Base-by-base conservation (phyloP, 2,113 vertebrate species). In the Marmota monax region DNA sequence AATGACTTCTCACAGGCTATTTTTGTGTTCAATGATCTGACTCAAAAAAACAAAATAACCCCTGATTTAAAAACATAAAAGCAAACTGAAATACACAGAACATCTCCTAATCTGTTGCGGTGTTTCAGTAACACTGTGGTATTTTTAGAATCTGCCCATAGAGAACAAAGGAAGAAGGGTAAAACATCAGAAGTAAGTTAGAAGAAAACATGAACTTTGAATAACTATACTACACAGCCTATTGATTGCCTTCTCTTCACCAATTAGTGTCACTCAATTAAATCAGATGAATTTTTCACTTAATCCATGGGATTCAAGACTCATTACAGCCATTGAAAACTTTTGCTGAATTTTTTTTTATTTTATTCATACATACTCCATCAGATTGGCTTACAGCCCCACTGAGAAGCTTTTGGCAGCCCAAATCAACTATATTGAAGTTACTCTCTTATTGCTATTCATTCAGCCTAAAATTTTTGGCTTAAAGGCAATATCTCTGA, bases 271-370 rank as follows among this genome's bases (percentile, higher is more conserved):
- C 92, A 97, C 67, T 95, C 89, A 90, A 92, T 97, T 95, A 95
- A 97, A 93, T 96, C 84, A 95, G 72, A 97, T 96, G n/a, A 93
- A 95, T 78, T 92, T 45, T 91, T 95, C 94, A 94, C 78, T 95
- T 92, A 96, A 88, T 96, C 70, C 58, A 72, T 37, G 89, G 70
- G 56, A 92, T 92, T 93, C n/a, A 69, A 95, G 53, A 84, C 37
- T 97, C 90, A 96, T 96, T 97, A 97, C 95, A 97, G 94, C 61
- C 94, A 97, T 0, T 94, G 79, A 97, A 95, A 87, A 96, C 80
- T 95, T 96, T 51, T 25, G 37, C 4, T 95, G 69, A 89, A 61
- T 1, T 37, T 69, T 93, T 90, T 94, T 85, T 90, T 23, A 9
- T 88, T 87, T 58, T 91, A 13, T 76, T 94, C 82, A 53, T 53